Base-by-base conservation (phyloP, 1,140 invertebrate species). In the Drosophila truncata region DNA sequence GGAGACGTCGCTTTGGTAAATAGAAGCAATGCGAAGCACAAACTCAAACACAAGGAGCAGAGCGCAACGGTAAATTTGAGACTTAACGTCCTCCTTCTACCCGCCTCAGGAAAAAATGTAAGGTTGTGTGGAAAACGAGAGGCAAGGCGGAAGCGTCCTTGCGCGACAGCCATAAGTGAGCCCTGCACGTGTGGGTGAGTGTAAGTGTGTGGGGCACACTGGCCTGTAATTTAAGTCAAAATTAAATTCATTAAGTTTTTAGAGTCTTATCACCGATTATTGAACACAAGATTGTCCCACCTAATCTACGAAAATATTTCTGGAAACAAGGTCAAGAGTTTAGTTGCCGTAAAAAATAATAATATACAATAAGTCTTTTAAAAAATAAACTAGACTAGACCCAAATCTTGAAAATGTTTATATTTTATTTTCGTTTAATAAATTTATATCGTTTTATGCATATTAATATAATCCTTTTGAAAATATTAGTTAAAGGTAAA, bases 141-240 rank as follows among this genome's bases (percentile, higher is more conserved):
- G 74, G 58, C 63, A 82, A 76, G 63, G 80, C 83, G 83, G 80
- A 82, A 86, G 80, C 83, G 83, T 82, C 83, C 83, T 86, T 86
- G 83, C 62, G 73, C 33, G 57, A 79, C 75, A 86, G 63, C 60
- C 74, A 62, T 75, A 59, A 82, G 75, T 39, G 44, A 71, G 69
- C 54, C 54, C 6, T 59, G 59, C 67, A 60, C 16, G 11, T 46
- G n/a, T 31, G 49, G 44, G 16, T 44, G 35, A n/a, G 29, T 44
- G 27, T 33, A 29, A 49, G 42, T 57, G 35, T 58, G 18, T 25
- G 50, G 0, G 18, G 18, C 50, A 54, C 50, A 54, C 31, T 54
- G 50, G 14, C 8, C 14, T 16, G 8, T 13, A 23, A 16, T 10
- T 35, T 18, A 35, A 54, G 31, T 0, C 20, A 16, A 23, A 23